A percentile compares a stretch with the other conserved stretches of the same genome.
Evolutionary conservation across 2,797 vertebrate genomes (phyloP).

Genomic region (Spizella passerina): DNA sequence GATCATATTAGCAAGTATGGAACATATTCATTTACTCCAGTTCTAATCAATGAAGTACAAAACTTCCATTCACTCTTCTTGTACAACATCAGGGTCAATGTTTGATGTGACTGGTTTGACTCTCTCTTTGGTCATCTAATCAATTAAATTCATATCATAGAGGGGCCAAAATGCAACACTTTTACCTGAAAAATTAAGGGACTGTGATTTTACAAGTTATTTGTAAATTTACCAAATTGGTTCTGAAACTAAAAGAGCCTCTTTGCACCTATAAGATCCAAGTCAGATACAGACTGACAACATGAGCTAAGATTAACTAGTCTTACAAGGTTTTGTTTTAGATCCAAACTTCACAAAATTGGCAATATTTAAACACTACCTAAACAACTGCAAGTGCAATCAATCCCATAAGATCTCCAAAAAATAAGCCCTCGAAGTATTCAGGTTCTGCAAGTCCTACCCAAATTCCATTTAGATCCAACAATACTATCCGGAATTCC

Average conservation of each 20-base stretch:
- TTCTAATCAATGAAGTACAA: background rate
- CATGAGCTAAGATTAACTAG: background rate
- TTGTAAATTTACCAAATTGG: background rate
- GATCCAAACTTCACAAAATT: background rate
- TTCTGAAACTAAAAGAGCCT: background rate
- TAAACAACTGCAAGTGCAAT: background rate
- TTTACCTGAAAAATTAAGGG: background rate
- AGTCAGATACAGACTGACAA: background rate
- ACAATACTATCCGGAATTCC: background rate
- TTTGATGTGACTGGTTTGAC: background rate
- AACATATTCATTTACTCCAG: background rate
- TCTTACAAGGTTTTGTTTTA: background rate
- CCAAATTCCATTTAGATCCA: background rate
- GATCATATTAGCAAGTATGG: background rate
- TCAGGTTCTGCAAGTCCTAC: background rate
- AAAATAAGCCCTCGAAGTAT: background rate
- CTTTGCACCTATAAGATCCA: background rate
- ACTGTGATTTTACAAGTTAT: background rate
- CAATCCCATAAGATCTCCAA: rapidly evolving
- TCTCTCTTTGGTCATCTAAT: background rate
- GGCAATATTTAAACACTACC: background rate
- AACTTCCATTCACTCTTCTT: background rate
- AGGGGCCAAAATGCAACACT: background rate
- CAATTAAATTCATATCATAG: background rate
- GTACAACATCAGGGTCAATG: background rate